A percentile compares a stretch with the other conserved stretches of the same genome.
phyloP scores from a whole-genome alignment of 2,113 vertebrate species.

The Bos taurus region DNA sequence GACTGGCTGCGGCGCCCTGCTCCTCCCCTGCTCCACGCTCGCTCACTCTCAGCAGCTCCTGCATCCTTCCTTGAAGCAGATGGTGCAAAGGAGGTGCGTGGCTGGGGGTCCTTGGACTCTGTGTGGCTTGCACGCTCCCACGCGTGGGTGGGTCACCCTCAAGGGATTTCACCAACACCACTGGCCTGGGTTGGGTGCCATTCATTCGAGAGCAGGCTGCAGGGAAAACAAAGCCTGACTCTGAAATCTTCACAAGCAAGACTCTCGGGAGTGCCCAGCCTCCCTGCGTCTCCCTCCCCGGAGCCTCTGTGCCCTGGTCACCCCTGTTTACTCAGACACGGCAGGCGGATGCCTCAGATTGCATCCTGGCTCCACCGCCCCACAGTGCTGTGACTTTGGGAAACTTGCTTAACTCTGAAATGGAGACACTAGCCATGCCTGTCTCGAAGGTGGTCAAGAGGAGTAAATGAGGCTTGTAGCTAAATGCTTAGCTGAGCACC shows the following conservation, averaged over 20 bases:
- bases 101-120: neutral
- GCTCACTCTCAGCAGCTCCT: neutral
- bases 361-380: neutral
- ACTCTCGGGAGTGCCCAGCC: neutral
- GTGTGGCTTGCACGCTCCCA: accelerated
- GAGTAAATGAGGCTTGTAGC: neutral
- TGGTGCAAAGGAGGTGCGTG: neutral
- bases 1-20: constrained; percentile 57
- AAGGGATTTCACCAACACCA: neutral
- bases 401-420: neutral
- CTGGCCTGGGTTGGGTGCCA: neutral
- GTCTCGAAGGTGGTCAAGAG: neutral
- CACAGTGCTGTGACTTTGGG: neutral
- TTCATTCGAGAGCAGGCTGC: neutral
- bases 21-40: neutral
- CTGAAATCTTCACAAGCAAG: constrained; percentile 15
- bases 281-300: neutral
- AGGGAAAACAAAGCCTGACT: neutral
- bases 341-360: neutral
- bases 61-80: neutral
- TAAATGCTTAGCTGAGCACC: neutral
- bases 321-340: neutral
- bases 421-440: neutral
- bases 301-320: neutral
- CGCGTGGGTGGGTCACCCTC: neutral